phyloP scores from a whole-genome alignment of 2,113 vertebrate genomes.

The Eolophus roseicapilla region DNA sequence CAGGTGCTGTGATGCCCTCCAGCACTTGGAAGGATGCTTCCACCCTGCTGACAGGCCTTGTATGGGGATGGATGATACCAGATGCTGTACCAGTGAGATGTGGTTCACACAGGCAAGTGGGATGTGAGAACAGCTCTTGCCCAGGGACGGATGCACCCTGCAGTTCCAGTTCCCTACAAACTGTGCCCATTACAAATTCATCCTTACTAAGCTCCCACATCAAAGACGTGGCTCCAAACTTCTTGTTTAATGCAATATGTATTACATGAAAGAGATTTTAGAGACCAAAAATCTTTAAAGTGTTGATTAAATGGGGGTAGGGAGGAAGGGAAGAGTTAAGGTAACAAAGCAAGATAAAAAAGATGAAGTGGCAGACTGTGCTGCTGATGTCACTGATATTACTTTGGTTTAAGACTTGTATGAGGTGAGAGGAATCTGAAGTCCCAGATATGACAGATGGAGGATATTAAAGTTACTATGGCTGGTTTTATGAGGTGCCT shows the following conservation, averaged over 20 bases:
- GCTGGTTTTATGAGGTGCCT: neutral
- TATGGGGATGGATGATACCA: neutral
- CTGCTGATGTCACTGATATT: neutral
- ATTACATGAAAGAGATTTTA: neutral
- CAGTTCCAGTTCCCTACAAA: neutral
- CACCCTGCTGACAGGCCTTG: neutral
- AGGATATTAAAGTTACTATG: neutral
- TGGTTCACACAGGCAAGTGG: neutral
- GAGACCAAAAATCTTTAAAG: neutral
- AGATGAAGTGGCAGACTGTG: neutral
- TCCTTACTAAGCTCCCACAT: neutral
- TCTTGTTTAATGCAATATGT: neutral
- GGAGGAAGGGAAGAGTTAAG: neutral
- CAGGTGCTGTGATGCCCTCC: neutral
- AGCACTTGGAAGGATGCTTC: neutral
- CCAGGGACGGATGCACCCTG: neutral
- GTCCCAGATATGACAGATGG: neutral
- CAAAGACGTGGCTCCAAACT: neutral
- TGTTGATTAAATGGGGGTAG: accelerated
- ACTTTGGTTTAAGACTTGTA: neutral
- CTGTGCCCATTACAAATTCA: neutral
- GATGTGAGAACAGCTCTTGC: neutral
- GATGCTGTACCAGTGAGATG: neutral
- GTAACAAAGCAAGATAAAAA: neutral
- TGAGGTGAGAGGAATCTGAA: neutral